These are phyloP conservation scores for Ecdyonurus torrentis DNA, from an alignment of 2,888 invertebrate species.

Conservation along the genomic window DNA sequence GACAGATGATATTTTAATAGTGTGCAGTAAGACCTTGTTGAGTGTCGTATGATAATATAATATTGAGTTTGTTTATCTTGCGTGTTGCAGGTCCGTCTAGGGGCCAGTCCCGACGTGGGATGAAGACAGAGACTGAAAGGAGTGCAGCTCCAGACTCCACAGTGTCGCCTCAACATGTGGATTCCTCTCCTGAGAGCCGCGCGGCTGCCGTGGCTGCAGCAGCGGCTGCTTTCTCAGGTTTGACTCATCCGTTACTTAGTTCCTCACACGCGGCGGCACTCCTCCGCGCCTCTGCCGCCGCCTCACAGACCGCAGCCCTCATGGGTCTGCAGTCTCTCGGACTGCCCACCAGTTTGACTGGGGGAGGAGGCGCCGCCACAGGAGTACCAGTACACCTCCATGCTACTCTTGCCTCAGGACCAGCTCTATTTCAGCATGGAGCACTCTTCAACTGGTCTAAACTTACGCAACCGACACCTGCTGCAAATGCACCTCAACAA, in stretches of 20 bases:
- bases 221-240: conserved; percentile 32
- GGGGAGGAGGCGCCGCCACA: conserved; percentile 24
- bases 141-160: neutral
- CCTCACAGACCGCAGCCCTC: conserved; percentile 27
- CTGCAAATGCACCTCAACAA: conserved; percentile 3
- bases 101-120: neutral
- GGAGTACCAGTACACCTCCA: conserved; percentile 34
- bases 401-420: conserved; percentile 36
- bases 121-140: neutral
- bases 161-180: neutral
- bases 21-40: no score
- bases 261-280: conserved; percentile 8
- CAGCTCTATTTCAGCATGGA: conserved; percentile 42
- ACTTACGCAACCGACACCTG: conserved; percentile 8
- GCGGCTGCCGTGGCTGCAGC: conserved; percentile 29
- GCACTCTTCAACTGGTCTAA: conserved; percentile 10
- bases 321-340: conserved; percentile 18
- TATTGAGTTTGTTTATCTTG: neutral
- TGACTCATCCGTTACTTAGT: conserved; percentile 18
- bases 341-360: conserved; percentile 9
- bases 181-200: conserved; percentile 19
- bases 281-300: conserved; percentile 31
- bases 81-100: neutral
- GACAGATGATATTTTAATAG: no score
- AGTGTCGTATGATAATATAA: neutral